These are phyloP conservation scores for Sinocyclocheilus rhinocerous DNA, from an alignment of 2,113 vertebrate species.

Conservation along the genomic window DNA sequence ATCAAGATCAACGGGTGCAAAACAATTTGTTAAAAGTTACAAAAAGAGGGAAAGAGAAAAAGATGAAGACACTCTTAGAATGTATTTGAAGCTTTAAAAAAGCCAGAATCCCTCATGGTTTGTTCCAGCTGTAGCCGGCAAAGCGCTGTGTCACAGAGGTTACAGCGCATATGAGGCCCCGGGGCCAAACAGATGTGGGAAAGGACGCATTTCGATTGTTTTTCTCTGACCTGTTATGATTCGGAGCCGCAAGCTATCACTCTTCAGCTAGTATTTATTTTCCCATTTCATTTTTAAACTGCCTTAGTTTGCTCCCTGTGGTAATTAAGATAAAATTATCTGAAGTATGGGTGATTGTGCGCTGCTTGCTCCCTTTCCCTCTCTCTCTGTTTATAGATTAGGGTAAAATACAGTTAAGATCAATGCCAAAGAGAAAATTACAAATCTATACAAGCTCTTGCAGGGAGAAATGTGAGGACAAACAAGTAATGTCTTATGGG, in stretches of 20 bases:
- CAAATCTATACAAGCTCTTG: constrained; percentile 53
- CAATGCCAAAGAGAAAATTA: constrained; percentile 58
- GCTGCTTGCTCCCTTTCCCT: constrained; percentile 20
- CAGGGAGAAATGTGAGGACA: constrained; percentile 22
- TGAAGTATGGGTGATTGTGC: constrained; percentile 14
- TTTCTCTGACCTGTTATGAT: constrained; percentile 52
- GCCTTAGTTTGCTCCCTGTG: constrained; percentile 43
- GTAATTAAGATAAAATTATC: constrained; percentile 63
- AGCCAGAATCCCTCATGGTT: constrained; percentile 19
- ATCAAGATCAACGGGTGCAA: constrained; percentile 42
- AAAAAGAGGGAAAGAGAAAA: background rate
- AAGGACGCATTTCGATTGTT: constrained; percentile 53
- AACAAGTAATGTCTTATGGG: constrained; percentile 37
- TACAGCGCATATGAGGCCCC: constrained; percentile 40
- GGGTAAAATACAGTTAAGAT: constrained; percentile 53
- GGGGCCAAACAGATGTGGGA: constrained; percentile 47
- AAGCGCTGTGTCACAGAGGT: constrained; percentile 38
- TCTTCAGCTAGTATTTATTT: constrained; percentile 53
- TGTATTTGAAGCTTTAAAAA: constrained; percentile 35
- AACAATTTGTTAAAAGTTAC: background rate
- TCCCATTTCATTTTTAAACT: constrained; percentile 59
- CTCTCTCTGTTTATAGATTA: constrained; percentile 39
- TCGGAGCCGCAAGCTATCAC: constrained; percentile 40
- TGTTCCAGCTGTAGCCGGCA: constrained; percentile 21
- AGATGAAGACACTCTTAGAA: background rate